Conservation (phyloP, 2,888 invertebrate species). For the Protonemura montana region DNA sequence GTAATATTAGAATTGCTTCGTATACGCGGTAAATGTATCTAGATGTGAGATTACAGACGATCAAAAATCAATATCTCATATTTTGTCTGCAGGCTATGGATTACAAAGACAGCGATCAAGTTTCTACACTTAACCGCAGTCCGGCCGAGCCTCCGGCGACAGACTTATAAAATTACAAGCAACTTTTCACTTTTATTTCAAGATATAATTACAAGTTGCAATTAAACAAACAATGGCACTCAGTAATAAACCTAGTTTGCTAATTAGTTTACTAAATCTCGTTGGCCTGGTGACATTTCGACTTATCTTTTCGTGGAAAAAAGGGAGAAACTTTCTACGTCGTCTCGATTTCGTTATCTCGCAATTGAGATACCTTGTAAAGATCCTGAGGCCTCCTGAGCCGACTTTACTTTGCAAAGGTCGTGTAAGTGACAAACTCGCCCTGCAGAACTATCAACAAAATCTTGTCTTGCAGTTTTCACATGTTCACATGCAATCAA, state of each 20-base stretch:
- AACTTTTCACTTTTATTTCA: background rate
- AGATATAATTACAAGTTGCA: background rate
- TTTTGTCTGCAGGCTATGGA: background rate
- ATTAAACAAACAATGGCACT: constrained; percentile 7
- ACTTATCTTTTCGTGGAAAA: background rate
- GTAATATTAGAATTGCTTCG: background rate
- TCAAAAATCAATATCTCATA: constrained; percentile 7
- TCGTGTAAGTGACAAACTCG: background rate
- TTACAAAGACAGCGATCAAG: background rate
- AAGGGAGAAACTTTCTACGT: background rate
- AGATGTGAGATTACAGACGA: background rate
- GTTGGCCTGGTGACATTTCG: constrained; percentile 4
- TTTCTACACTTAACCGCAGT: background rate
- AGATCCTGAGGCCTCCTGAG: too few relatives aligned
- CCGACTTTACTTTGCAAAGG: background rate
- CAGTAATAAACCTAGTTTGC: background rate
- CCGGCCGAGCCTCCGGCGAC: background rate
- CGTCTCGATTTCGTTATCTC: background rate
- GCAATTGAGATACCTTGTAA: too few relatives aligned
- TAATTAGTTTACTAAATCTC: background rate
- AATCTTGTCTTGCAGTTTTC: too few relatives aligned
- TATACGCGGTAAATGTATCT: background rate
- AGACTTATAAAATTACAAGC: background rate
- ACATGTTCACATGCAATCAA: too few relatives aligned
- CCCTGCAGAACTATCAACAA: too few relatives aligned